These are phyloP conservation scores for Cremastinae sp. DNA, from an alignment of 2,888 invertebrate species.

Conservation along the genomic window DNA sequence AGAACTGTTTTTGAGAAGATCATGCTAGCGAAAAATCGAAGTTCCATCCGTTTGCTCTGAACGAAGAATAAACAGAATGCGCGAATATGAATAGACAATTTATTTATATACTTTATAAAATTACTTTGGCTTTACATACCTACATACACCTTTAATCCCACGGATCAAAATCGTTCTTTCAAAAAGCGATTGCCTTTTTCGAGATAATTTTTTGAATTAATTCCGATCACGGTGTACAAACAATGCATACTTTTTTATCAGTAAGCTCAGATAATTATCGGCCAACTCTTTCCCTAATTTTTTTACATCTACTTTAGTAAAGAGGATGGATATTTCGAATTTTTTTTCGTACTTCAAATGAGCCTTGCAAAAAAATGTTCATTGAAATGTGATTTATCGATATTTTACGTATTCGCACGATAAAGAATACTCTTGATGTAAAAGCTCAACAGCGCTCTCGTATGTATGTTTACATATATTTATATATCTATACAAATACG, in stretches of 20 bases:
- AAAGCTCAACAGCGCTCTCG: constrained; percentile 36
- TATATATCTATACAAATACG: constrained; percentile 10
- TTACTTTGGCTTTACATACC: constrained; percentile 62
- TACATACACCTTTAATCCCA: constrained; percentile 52
- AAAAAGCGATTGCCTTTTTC: constrained; percentile 27
- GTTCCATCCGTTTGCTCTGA: neutral
- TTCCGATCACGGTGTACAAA: constrained; percentile 21
- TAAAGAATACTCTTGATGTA: constrained; percentile 35
- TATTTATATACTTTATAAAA: constrained; percentile 58
- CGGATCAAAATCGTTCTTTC: constrained; percentile 29
- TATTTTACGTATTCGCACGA: constrained; percentile 19
- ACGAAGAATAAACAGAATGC: constrained; percentile 13
- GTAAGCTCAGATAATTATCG: constrained; percentile 33
- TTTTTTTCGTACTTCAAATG: constrained; percentile 8
- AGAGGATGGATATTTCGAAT: constrained; percentile 1
- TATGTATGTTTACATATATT: neutral
- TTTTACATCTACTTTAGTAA: constrained; percentile 1
- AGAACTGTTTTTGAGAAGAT: neutral
- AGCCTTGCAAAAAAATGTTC: constrained; percentile 30
- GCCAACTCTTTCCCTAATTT: constrained; percentile 14
- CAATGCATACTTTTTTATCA: constrained; percentile 21
- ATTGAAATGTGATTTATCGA: constrained; percentile 30
- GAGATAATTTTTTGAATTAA: constrained; percentile 55
- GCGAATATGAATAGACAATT: constrained; percentile 51
- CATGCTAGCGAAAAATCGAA: constrained; percentile 1